phyloP scores from a whole-genome alignment of 92 coral and sea anemone species.

The Zoanthus gigantus region DNA sequence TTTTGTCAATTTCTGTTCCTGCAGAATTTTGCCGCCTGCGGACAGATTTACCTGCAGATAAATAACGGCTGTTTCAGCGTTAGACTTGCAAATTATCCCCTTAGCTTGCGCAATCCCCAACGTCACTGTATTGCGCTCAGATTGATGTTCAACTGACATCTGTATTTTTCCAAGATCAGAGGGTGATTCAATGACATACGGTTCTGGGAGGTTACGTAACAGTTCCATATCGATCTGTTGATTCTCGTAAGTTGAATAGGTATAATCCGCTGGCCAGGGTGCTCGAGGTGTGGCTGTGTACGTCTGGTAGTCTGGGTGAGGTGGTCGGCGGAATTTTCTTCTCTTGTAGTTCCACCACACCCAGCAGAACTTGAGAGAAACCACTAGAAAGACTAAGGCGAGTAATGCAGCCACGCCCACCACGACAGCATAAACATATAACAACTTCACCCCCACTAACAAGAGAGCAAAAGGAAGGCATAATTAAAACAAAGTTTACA shows the following conservation, averaged over 20 bases:
- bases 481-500: too few relatives aligned
- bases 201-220: slow-evolving; percentile 72
- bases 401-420: slow-evolving; percentile 91
- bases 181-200: slow-evolving; percentile 88
- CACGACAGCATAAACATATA: slow-evolving; percentile 79
- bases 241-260: slow-evolving; percentile 85
- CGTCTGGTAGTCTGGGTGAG: slow-evolving; percentile 72
- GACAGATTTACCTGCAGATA: slow-evolving; percentile 77
- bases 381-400: slow-evolving; percentile 82
- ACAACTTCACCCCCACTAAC: slow-evolving; percentile 66
- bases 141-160: slow-evolving; percentile 78
- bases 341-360: slow-evolving; percentile 89
- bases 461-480: neutral
- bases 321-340: slow-evolving; percentile 52
- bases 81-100: slow-evolving; percentile 77
- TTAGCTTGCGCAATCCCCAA: slow-evolving; percentile 90
- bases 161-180: slow-evolving; percentile 90
- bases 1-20: slow-evolving; percentile 79
- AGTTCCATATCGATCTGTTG: slow-evolving; percentile 76
- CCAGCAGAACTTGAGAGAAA: slow-evolving; percentile 95
- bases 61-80: slow-evolving; percentile 68
- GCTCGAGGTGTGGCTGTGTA: slow-evolving; percentile 72
- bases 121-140: slow-evolving; percentile 77
- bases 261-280: slow-evolving; percentile 78
- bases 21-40: slow-evolving; percentile 66